Percentiles rank a stretch among this genome's conserved stretches.
phyloP scores from a whole-genome alignment of 2,113 vertebrate species.

The Cavia porcellus region DNA sequence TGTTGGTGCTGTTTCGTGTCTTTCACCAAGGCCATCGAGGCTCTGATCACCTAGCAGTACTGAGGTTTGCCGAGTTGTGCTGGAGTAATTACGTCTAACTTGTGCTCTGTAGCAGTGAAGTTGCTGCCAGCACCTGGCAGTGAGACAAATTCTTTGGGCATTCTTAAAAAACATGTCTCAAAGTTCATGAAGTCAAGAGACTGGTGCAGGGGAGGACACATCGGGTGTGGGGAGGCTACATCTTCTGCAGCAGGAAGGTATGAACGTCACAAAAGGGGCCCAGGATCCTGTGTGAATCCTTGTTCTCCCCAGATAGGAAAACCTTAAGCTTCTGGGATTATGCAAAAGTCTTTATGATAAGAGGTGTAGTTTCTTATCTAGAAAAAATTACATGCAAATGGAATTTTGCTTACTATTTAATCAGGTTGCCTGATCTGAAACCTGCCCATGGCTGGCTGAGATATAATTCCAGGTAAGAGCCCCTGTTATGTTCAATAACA shows the following conservation, averaged over 20 bases:
- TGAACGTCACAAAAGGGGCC: not conserved
- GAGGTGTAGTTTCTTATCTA: not conserved
- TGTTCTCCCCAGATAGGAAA: not conserved
- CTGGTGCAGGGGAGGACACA: not conserved
- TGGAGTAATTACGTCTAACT: not conserved
- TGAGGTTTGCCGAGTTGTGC: not conserved
- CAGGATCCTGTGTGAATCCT: not conserved
- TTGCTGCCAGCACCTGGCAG: not conserved
- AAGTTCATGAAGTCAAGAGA: not conserved
- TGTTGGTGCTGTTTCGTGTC: not conserved
- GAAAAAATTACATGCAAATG: not conserved
- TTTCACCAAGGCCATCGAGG: not conserved
- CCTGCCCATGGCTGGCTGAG: not conserved
- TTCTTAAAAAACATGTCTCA: not conserved
- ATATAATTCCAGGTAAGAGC: not conserved
- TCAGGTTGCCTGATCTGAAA: not conserved
- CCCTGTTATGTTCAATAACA: not conserved
- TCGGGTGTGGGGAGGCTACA: not conserved
- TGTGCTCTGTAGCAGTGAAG: fast-evolving
- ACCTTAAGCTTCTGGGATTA: not conserved
- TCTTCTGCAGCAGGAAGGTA: not conserved
- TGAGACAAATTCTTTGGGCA: not conserved
- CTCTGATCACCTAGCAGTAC: not conserved
- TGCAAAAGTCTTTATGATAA: not conserved
- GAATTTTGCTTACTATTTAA: not conserved